Evolutionary conservation across 2,888 invertebrate species (phyloP).

Genomic region (Alloplasta piceator): DNA sequence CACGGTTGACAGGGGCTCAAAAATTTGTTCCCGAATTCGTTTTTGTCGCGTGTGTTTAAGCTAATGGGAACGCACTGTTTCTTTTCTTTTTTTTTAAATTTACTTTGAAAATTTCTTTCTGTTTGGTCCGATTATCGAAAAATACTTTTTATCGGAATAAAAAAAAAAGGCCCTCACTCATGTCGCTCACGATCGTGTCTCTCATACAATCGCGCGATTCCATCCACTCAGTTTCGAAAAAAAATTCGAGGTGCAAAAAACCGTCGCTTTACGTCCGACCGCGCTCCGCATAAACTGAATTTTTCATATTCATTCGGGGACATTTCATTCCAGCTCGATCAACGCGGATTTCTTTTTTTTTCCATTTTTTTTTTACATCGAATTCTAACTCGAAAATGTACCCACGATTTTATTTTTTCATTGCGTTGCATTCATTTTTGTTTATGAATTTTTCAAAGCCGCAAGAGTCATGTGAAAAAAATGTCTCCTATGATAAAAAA

Average conservation of each 20-base stretch:
- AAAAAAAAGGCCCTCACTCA: constrained; percentile 35
- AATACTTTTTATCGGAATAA: constrained; percentile 8
- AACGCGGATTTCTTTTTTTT: too few relatives aligned
- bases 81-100: background rate
- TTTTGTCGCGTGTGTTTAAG: background rate
- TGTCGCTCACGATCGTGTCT: constrained; percentile 44
- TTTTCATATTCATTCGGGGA: too few relatives aligned
- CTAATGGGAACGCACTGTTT: background rate
- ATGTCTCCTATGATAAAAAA: too few relatives aligned
- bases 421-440: too few relatives aligned
- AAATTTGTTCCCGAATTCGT: constrained; percentile 26
- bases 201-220: constrained; percentile 70
- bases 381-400: too few relatives aligned
- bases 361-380: too few relatives aligned
- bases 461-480: too few relatives aligned
- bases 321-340: too few relatives aligned
- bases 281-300: too few relatives aligned
- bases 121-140: background rate
- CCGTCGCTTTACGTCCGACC: background rate
- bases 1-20: constrained; percentile 40
- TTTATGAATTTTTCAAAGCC: too few relatives aligned
- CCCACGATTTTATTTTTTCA: too few relatives aligned
- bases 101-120: constrained; percentile 20
- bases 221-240: constrained; percentile 71
- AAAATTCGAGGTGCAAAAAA: constrained; percentile 63